Base-by-base conservation (phyloP, 2,888 invertebrate genomes). In the Ochropleura plecta region DNA sequence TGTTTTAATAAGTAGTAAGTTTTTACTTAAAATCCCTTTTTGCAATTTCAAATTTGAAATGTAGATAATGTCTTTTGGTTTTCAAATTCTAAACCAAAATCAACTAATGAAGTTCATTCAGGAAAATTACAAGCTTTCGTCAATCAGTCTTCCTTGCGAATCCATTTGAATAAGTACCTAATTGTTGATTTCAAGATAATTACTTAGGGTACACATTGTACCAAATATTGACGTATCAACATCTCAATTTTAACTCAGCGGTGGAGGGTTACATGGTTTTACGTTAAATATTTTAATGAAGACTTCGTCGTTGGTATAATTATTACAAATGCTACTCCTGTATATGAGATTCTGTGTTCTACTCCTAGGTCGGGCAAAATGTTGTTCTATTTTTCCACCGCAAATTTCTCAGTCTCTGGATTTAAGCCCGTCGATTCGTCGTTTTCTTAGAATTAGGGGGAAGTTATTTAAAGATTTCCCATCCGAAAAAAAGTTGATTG, bases 151-250 rank as follows among this genome's bases (percentile, higher is more conserved):
- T 59, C 67, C 46, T 73, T 79, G 72, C 63, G 65, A 40, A 67
- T 57, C 44, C 46, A 73, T 78, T 82, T 78, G 78, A 81, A 73
- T 81, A 82, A 70, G 40, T 78, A n/a, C n/a, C n/a, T n/a, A 73
- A 82, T 82, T 70, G 73, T 70, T 82, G 68, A 78, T 62, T 73
- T 62, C 30, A 14, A 57, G 40, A 71, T 71, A 70, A 81, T 62
- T 73, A 48, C 40, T 62, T 10, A 20, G 57, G 67, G 73, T 78
- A 81, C 46, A 82, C 30, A 69, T 62, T 73, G 49, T n/a, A 67
- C 78, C 57, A 20, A 40, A 44, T 53, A 44, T 65, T 73, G 67
- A 49, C n/a, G 65, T 65, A 62, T 78, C 48, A 57, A 49, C 51
- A 62, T n/a, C 30, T 60, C 12, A 40, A 57, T 48, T 64, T 51